phyloP scores from a whole-genome alignment of 1,140 invertebrate genomes.

The Caenorhabditis tropicalis region DNA sequence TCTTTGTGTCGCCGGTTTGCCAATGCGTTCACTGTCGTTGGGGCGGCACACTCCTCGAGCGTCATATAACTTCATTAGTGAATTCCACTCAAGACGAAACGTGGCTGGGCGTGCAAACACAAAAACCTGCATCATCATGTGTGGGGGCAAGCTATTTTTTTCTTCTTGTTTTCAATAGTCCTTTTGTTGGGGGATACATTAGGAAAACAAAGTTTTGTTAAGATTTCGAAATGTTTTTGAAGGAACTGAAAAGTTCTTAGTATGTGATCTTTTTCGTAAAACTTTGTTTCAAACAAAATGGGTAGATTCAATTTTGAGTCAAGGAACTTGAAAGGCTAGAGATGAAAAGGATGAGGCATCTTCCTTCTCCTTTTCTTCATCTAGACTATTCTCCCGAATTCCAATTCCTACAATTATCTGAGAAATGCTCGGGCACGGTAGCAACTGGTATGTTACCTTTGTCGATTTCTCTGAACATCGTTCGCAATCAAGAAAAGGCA shows the following conservation, averaged over 20 bases:
- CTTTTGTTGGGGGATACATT: neutral
- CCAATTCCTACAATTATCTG: neutral
- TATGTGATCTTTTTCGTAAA: neutral
- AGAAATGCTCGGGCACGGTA: neutral
- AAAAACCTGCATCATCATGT: neutral
- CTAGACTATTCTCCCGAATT: neutral
- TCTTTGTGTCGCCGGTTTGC: neutral
- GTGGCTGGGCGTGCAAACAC: neutral
- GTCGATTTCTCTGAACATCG: conserved; percentile 36
- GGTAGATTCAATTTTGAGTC: neutral
- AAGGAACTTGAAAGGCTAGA: neutral
- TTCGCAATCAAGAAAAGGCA: neutral
- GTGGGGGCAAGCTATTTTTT: neutral
- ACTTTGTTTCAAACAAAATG: conserved; percentile 10
- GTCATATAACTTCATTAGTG: conserved; percentile 33
- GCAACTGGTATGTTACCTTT: conserved; percentile 6
- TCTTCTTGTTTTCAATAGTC: neutral
- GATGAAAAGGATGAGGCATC: neutral
- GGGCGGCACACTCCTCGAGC: neutral
- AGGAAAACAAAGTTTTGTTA: neutral
- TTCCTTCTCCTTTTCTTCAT: neutral
- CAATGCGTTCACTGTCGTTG: neutral
- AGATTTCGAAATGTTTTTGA: neutral
- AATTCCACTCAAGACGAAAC: conserved; percentile 26
- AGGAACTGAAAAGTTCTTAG: neutral